Percentiles rank a stretch among this genome's conserved stretches.
Conservation (phyloP, 2,113 vertebrate species). For the Nansenia antarctica region DNA sequence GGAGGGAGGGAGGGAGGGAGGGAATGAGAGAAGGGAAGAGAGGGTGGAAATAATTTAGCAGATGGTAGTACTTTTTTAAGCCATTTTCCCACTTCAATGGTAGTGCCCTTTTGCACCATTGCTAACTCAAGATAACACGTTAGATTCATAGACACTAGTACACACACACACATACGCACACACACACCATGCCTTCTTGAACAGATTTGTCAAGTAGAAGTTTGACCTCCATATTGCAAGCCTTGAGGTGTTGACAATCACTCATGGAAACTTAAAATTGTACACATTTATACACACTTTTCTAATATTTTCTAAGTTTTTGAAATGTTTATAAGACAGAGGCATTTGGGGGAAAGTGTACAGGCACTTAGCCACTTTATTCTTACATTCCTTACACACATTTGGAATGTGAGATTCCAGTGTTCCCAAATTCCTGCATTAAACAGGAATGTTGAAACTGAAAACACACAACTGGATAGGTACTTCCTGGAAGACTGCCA, state of each 20-base stretch:
- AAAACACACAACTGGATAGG: not conserved
- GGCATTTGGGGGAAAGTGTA: slow-evolving; percentile 14
- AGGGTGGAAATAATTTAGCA: not conserved
- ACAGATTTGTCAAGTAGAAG: not conserved
- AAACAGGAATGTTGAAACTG: slow-evolving; percentile 2
- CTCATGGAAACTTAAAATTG: not conserved
- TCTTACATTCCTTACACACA: slow-evolving; percentile 32
- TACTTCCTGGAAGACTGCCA: slow-evolving; percentile 11
- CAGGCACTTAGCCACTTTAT: slow-evolving; percentile 70
- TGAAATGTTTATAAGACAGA: slow-evolving; percentile 19
- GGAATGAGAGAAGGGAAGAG: not conserved
- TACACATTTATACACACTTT: slow-evolving; percentile 20
- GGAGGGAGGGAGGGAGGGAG: not conserved
- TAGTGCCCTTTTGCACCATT: slow-evolving; percentile 38
- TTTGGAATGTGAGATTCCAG: slow-evolving; percentile 10
- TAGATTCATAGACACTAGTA: not conserved
- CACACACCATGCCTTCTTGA: slow-evolving; percentile 7
- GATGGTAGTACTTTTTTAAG: not conserved
- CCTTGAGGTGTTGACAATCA: slow-evolving; percentile 35
- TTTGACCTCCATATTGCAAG: not conserved
- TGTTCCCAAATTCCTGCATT: not conserved
- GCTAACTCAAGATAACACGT: too few species aligned
- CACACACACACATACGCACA: not conserved
- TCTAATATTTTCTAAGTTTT: not conserved
- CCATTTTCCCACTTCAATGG: slow-evolving; percentile 24